Evolutionary conservation across 2,888 invertebrate genomes (phyloP), one percentile per base, ranked within the genome.

Genomic region (Allacma fusca): DNA sequence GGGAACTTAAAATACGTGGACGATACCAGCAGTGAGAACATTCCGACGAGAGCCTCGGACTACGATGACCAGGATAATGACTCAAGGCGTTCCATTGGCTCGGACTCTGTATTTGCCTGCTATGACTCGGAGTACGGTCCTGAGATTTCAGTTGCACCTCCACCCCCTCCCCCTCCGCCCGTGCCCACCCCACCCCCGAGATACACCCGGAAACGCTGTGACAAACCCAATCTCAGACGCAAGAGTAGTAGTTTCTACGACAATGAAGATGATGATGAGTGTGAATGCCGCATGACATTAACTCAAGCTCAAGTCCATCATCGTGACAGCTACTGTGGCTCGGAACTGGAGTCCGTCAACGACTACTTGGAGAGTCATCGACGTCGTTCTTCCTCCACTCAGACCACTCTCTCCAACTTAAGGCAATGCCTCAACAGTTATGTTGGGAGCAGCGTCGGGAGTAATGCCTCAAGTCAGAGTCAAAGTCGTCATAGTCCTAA

Each of bases 91-190:
- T 87, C 87, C 21, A 89, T 92, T 77, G 92, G 92, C 65, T 92
- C 93, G 73, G 94, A 94, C 87, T 94, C 94, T 24, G 93, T 94
- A 78, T 94, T 94, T 71, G 80, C 81, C 40, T 80, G 78, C 65
- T 81, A 78, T 64, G 80, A 80, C 50, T 75, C 75, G 59, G 80
- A 81, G 44, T 79, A 81, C 76, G 78, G 79, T 71, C 76, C 79
- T 73, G 57, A 77, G 77, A 76, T 78, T 26, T 50, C 70, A 57
- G 24, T 44, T 43, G 23, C 74, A n/a, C 50, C 72, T 16, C 77
- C 80, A 28, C 74, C 76, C 24, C 76, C 77, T 16, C 65, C 59
- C 24, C 68, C 79, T 19, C 69, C 28, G 21, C 69, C 28, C 43
- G 44, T 34, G 16, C n/a, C 26, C 34, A 12, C 50, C 50, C 50